phyloP scores from a whole-genome alignment of 92 coral and sea anemone genomes.

The Nematostella vectensis region DNA sequence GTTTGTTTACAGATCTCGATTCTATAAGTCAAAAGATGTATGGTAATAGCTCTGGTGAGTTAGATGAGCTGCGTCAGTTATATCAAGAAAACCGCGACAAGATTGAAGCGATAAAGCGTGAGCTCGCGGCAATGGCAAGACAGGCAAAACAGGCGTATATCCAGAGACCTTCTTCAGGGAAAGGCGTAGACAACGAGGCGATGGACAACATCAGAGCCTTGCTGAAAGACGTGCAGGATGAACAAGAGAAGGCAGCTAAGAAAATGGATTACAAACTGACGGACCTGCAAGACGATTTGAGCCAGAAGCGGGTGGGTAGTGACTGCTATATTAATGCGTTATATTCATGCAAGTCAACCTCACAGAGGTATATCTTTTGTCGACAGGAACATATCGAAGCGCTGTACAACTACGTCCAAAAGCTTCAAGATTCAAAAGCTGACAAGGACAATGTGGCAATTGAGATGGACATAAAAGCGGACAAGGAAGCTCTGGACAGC shows the following conservation, averaged over 20 bases:
- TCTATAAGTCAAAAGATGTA: slow-evolving; percentile 47
- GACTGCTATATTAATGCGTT: neutral
- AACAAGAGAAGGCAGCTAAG: slow-evolving; percentile 46
- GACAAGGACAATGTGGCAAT: slow-evolving; percentile 93
- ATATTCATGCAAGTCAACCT: no score
- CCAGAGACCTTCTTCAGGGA: slow-evolving; percentile 44
- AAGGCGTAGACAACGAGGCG: slow-evolving; percentile 57
- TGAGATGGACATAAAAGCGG: slow-evolving; percentile 95
- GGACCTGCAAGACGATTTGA: slow-evolving; percentile 52
- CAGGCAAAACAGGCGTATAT: slow-evolving; percentile 59
- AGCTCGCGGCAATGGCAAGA: slow-evolving; percentile 73
- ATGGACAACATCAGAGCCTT: slow-evolving; percentile 59
- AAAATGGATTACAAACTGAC: slow-evolving; percentile 43
- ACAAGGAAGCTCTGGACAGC: slow-evolving; percentile 77
- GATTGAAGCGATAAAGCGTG: slow-evolving; percentile 66
- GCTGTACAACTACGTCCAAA: slow-evolving; percentile 59
- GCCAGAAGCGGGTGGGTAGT: slow-evolving; percentile 56
- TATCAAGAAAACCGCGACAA: slow-evolving; percentile 68
- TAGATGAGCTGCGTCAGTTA: slow-evolving; percentile 54
- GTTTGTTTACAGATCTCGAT: no score
- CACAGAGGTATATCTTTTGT: neutral
- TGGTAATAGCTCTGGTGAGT: slow-evolving; percentile 38
- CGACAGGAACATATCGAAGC: slow-evolving; percentile 73
- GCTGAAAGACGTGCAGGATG: slow-evolving; percentile 49
- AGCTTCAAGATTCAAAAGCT: slow-evolving; percentile 79